Conservation (phyloP, 1,140 invertebrate species). For the Drosophila arawakana region DNA sequence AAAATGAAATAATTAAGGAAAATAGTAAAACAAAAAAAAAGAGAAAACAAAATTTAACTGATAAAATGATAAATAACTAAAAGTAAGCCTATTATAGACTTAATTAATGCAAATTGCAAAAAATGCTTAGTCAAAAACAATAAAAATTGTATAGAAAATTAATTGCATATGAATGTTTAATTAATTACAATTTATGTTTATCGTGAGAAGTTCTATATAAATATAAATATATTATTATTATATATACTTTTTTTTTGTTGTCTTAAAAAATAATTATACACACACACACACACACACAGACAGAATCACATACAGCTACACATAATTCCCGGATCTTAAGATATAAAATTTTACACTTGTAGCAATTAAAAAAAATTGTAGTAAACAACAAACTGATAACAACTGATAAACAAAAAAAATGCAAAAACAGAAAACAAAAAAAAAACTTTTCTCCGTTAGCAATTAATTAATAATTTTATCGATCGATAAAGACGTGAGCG, state of each 20-base stretch:
- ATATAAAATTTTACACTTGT: conserved; percentile 49
- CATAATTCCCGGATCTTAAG: conserved; percentile 26
- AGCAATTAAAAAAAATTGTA: conserved; percentile 62
- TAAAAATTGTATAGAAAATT: conserved; percentile 82
- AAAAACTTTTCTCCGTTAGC: conserved; percentile 39
- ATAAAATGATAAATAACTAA: conserved; percentile 45
- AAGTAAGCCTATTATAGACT: conserved; percentile 78
- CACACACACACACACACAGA: conserved; percentile 28
- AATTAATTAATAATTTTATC: conserved; percentile 48
- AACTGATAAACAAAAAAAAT: conserved; percentile 20
- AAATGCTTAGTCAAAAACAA: conserved; percentile 81
- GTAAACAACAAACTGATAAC: conserved; percentile 45
- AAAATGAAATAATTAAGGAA: conserved; percentile 36
- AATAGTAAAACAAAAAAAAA: conserved; percentile 33
- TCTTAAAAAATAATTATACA: not conserved
- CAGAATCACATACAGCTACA: conserved; percentile 12
- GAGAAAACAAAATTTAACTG: too few species aligned
- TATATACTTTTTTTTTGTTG: not conserved
- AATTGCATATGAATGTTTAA: conserved; percentile 73
- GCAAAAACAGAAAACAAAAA: conserved; percentile 8
- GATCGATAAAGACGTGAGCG: conserved; percentile 28
- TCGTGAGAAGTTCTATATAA: conserved; percentile 50
- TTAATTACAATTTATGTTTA: conserved; percentile 70
- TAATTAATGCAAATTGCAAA: conserved; percentile 78
- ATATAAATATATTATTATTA: conserved; percentile 13